phyloP scores from a whole-genome alignment of 2,113 vertebrate species.

The Clarias batrachus region DNA sequence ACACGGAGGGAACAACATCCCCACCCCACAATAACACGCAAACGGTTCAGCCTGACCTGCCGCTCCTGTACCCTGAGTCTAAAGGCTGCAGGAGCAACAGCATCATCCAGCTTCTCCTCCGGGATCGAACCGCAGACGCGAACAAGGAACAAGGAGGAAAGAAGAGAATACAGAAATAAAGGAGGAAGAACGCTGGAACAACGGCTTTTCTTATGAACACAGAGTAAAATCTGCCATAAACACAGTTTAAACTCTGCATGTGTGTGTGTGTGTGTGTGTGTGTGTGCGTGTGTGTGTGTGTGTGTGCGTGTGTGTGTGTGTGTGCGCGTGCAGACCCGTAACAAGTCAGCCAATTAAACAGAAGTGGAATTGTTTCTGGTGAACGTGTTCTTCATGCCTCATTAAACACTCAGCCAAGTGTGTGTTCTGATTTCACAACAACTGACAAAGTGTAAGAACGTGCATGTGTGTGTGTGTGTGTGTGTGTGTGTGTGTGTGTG shows the following conservation, averaged over 20 bases:
- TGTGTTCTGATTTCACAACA: conserved; percentile 38
- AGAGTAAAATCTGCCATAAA: neutral
- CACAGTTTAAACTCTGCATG: neutral
- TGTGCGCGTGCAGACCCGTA: neutral
- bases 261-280: no score
- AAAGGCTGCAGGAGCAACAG: neutral
- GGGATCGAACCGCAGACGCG: neutral
- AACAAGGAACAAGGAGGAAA: neutral
- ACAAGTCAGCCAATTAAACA: conserved; percentile 48
- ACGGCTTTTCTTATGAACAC: neutral
- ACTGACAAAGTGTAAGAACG: neutral
- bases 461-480: conserved; percentile 20
- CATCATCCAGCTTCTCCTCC: neutral
- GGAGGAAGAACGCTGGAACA: neutral
- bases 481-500: conserved; percentile 18
- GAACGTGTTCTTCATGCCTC: conserved; percentile 39
- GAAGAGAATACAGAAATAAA: neutral
- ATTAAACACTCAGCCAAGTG: conserved; percentile 37
- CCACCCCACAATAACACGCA: neutral
- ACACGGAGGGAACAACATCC: neutral
- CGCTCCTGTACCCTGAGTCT: neutral
- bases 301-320: no score
- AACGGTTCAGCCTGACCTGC: neutral
- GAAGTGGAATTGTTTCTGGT: conserved; percentile 46
- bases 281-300: no score